phyloP scores from a whole-genome alignment of 1,140 invertebrate genomes.

The Pemphigus obesinymphae region DNA sequence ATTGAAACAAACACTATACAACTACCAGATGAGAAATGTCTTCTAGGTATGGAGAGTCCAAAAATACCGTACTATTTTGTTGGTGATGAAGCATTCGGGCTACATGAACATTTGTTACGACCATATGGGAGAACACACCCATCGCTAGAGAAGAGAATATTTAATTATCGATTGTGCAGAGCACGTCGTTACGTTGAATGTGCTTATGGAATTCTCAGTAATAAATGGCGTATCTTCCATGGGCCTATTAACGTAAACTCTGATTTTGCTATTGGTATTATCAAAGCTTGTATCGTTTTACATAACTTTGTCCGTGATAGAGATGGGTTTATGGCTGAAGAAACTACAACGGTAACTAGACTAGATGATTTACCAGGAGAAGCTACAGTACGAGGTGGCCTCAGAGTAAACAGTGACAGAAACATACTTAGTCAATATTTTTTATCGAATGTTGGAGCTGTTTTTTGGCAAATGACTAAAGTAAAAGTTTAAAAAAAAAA shows the following conservation, averaged over 20 bases:
- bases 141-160: conserved; percentile 47
- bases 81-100: conserved; percentile 52
- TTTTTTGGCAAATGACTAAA: not conserved
- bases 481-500: not conserved
- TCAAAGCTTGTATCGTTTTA: conserved; percentile 39
- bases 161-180: conserved; percentile 48
- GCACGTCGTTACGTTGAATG: not conserved
- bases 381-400: not conserved
- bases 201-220: not conserved
- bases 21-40: not conserved
- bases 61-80: conserved; percentile 26
- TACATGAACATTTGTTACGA: conserved; percentile 49
- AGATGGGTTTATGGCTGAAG: not conserved
- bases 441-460: not conserved
- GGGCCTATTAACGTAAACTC: conserved; percentile 44
- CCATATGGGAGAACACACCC: conserved; percentile 44
- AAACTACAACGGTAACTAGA: not conserved
- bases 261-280: conserved; percentile 44
- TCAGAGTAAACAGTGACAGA: not conserved
- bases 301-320: not conserved
- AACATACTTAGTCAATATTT: not conserved
- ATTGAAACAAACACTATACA: conserved; percentile 38
- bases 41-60: not conserved
- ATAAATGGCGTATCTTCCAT: not conserved
- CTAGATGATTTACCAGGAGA: not conserved